phyloP scores from a whole-genome alignment of 2,797 vertebrate genomes.

The Orestias chungarensis region DNA sequence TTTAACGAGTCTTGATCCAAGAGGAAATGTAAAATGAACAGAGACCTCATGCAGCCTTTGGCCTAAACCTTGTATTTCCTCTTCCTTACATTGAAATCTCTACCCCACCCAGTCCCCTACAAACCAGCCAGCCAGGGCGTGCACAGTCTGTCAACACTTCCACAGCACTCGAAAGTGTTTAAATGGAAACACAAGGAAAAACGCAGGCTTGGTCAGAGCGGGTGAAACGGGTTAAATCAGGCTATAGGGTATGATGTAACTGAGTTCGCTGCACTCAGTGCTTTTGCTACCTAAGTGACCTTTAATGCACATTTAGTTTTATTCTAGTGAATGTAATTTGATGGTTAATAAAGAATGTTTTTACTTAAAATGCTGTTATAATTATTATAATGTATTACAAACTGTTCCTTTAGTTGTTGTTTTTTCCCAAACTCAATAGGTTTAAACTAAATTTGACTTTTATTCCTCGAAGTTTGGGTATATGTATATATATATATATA shows the following conservation, averaged over 20 bases:
- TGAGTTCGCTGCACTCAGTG: conserved; percentile 46
- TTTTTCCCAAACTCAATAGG: background rate
- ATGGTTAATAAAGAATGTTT: conserved; percentile 44
- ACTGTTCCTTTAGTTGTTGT: background rate
- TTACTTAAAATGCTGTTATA: conserved; percentile 15
- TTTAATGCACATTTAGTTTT: conserved; percentile 47
- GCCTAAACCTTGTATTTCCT: conserved; percentile 47
- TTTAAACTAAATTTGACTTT: background rate
- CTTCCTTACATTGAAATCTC: conserved; percentile 42
- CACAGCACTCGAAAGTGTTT: conserved; percentile 59
- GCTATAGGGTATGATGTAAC: conserved; percentile 69
- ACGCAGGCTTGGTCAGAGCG: conserved; percentile 52
- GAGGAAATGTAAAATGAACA: conserved; percentile 48
- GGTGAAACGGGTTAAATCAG: conserved; percentile 59
- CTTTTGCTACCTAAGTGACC: conserved; percentile 46
- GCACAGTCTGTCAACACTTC: conserved; percentile 76
- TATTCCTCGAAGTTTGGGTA: background rate
- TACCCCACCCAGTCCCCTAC: conserved; percentile 51
- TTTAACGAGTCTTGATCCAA: conserved; percentile 46
- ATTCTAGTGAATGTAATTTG: conserved; percentile 30
- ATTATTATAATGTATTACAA: background rate
- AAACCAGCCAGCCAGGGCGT: conserved; percentile 59
- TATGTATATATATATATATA: no score
- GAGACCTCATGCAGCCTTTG: conserved; percentile 46
- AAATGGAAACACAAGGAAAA: conserved; percentile 67